phyloP scores from a whole-genome alignment of 2,888 invertebrate genomes.

The Platycnemis pennipes region DNA sequence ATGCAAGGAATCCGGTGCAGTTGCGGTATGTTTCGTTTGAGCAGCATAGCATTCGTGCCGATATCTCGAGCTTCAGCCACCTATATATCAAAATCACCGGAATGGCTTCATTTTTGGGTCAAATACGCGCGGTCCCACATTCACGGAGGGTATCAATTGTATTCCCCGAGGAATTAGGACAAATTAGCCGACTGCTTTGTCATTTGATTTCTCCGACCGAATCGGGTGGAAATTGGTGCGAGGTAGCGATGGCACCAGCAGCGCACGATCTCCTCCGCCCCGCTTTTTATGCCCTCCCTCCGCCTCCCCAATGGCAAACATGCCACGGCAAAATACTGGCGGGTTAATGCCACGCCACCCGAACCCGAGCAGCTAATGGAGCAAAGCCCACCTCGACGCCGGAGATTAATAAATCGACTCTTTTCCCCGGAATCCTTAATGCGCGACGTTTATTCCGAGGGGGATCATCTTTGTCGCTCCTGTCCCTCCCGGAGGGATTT shows the following conservation, averaged over 20 bases:
- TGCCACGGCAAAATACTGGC: not conserved
- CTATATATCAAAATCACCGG: slow-evolving; percentile 4
- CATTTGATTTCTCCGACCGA: slow-evolving; percentile 30
- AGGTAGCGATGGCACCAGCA: slow-evolving; percentile 36
- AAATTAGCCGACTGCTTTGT: slow-evolving; percentile 32
- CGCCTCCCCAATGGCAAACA: not conserved
- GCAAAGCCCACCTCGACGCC: not conserved
- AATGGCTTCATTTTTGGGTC: not conserved
- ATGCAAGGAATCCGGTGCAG: not conserved
- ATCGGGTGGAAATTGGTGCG: slow-evolving; percentile 50
- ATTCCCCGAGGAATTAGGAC: slow-evolving; percentile 24
- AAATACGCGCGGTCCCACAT: not conserved
- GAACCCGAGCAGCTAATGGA: slow-evolving; percentile 6
- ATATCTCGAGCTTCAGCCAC: not conserved
- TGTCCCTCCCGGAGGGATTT: not conserved
- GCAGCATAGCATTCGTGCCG: not conserved
- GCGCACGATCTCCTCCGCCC: not conserved
- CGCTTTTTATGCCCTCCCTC: not conserved
- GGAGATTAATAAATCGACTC: slow-evolving; percentile 64
- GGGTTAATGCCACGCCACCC: not conserved
- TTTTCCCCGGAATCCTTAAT: not conserved
- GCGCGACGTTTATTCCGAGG: slow-evolving; percentile 33
- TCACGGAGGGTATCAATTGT: slow-evolving; percentile 17
- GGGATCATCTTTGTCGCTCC: not conserved
- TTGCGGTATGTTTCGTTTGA: not conserved